Evolutionary conservation across 2,888 invertebrate species (phyloP).

Genomic region (Noctuana brunneofusca): DNA sequence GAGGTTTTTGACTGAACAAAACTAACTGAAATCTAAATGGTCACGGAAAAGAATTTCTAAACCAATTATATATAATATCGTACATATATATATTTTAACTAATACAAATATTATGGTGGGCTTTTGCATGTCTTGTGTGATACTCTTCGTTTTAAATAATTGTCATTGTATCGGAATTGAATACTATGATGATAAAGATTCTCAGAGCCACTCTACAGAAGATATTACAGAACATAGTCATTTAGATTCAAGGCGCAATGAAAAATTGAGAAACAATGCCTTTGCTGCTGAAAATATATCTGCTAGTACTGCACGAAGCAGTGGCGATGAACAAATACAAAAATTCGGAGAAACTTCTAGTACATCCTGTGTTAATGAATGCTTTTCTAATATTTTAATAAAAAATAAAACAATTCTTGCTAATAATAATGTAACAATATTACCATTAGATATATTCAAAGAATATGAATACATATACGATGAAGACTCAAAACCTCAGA

Average conservation of each 20-base stretch:
- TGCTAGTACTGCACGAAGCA: neutral
- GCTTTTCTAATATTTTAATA: neutral
- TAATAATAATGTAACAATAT: constrained; percentile 6
- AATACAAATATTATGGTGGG: neutral
- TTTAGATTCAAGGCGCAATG: neutral
- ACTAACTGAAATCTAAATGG: neutral
- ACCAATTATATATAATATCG: too few relatives aligned
- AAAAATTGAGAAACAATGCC: neutral
- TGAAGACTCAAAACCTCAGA: constrained; percentile 32
- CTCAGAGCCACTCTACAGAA: neutral
- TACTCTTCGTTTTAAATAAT: neutral
- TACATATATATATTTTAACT: neutral
- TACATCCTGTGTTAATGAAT: neutral
- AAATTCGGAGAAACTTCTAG: neutral
- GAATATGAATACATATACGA: constrained; percentile 53
- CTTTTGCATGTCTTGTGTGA: neutral
- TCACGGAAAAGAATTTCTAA: neutral
- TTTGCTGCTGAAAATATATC: neutral
- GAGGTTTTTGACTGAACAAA: neutral
- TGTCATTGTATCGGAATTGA: constrained; percentile 16
- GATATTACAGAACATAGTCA: neutral
- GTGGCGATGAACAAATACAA: neutral
- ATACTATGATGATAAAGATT: constrained; percentile 25
- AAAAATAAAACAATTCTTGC: neutral
- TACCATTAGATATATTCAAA: constrained; percentile 38